A percentile compares a stretch with the other conserved stretches of the same genome.
Conservation (phyloP, 2,113 vertebrate genomes). For the Silurus meridionalis region DNA sequence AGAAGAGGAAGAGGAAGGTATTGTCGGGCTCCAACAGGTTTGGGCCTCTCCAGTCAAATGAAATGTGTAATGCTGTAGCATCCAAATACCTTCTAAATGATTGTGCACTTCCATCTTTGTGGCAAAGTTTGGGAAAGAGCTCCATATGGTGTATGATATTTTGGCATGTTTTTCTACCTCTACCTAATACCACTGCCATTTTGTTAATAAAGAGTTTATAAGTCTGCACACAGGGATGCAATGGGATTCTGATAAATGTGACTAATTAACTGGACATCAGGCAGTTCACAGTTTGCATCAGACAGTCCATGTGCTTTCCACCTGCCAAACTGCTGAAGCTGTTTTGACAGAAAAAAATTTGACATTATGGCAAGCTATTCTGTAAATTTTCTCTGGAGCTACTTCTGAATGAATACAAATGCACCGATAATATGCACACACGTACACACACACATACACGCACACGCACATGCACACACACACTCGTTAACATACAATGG, state of each 20-base stretch:
- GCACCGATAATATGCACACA: not conserved
- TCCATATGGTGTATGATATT: not conserved
- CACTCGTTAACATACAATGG: not conserved
- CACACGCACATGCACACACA: not conserved
- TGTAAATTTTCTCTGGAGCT: not conserved
- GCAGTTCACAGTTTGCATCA: not conserved
- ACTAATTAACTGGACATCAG: not conserved
- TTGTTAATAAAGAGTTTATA: not conserved
- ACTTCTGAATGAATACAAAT: slow-evolving; percentile 4
- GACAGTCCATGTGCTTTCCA: not conserved
- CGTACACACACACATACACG: not conserved
- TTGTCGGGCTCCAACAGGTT: too few relatives aligned
- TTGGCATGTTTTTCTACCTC: not conserved
- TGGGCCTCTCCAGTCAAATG: too few relatives aligned
- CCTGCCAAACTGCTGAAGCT: not conserved
- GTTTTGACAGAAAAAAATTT: not conserved
- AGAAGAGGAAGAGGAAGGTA: too few relatives aligned
- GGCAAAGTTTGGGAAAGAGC: not conserved
- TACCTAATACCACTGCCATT: not conserved
- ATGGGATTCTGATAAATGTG: not conserved
- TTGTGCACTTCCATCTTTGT: not conserved
- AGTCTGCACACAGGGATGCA: not conserved
- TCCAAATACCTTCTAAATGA: not conserved
- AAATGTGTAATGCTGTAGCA: too few relatives aligned
- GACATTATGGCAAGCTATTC: not conserved